Base-by-base conservation (phyloP, 2,888 invertebrate genomes). In the Tetragonula carbonaria region DNA sequence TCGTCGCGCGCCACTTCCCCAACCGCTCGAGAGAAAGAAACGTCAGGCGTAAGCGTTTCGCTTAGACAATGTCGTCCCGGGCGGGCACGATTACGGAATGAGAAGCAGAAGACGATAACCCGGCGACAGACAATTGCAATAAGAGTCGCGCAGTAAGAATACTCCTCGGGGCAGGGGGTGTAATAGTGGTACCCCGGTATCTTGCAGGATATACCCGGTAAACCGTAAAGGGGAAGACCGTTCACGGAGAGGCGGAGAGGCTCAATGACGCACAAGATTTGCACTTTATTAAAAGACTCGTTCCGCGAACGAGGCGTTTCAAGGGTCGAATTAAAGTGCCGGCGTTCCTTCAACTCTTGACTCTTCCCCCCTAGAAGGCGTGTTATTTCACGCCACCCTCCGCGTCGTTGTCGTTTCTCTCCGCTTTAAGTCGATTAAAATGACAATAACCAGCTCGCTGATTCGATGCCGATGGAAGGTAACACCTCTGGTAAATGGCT, bases 281-380 rank as follows among this genome's bases (percentile, higher is more conserved):
- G 88, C 86, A 86, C 87, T 89, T 89, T 89, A 89, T 89, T 89
- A 89, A 88, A 89, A 86, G 77, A 76, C 78, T 65, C 59, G 45
- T 53, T 23, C 59, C 65, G 78, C 74, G 85, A 78, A 85, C 59
- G 80, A 51, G 68, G 33, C 67, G 65, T 77, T 51, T 73, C 74
- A 55, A 63, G 70, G 23, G 53, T 72, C 62, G 88, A 87, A 87
- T 88, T 87, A 85, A 80, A 84, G 76, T 77, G 74, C 28, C 76
- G 45, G 38, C n/a, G 11, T 45, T 23, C n/a, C n/a, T 51, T 53
- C 38, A 21, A 1, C 66, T 33, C 33, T 33, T 33, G 33, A 33
- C 33, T 63, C 66, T 66, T 59, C 45, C 28, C 68, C 18, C 57
- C 55, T 62, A 67, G 23, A 5, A 65, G 57, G 57, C 28, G 75